Base-by-base conservation (phyloP, 1,140 invertebrate species). In the Phymastichus coffea region DNA sequence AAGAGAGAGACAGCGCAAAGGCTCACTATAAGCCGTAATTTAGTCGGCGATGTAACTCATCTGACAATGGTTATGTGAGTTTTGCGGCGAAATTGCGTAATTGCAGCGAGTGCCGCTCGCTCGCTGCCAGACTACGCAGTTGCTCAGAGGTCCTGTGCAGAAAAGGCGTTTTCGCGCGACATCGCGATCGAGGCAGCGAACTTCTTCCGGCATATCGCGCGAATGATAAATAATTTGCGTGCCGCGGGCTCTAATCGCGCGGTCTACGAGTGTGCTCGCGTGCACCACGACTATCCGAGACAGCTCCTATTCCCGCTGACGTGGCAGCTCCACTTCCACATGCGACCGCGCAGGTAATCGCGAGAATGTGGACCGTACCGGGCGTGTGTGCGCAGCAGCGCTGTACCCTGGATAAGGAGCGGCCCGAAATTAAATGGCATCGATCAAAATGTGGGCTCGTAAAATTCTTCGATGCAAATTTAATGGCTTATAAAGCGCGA, bases 31-130 rank as follows among this genome's bases (percentile, higher is more conserved):
- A 58, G 38, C 28, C 59, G 58, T 66, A 68, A 66, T 65, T 68
- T 63, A 64, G 60, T 64, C 61, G 61, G 37, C 48, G 26, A 28
- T 57, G 56, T 68, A 68, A 68, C 64, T 68, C 58, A 65, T 68
- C 66, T 68, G 63, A 61, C 63, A 51, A 68, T 63, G 57, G 51
- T 64, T 61, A 66, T 65, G 57, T 61, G 59, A 51, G 47, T 51
- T 64, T 57, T 54, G 57, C 53, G 44, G 23, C 58, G 58, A 57
- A 66, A 68, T 59, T 46, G 49, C 41, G 55, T 68, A 67, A 67
- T 67, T 65, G 61, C 57, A 33, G 48, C 35, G 26, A 26, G 33
- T n/a, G n/a, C n/a, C n/a, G n/a, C n/a, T n/a, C n/a, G n/a, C n/a
- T n/a, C 55, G 57, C 15, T 46, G 37, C n/a, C 35, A 20, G 47